Evolutionary conservation across 2,888 invertebrate species (phyloP).

Genomic region (Nomada fucata): DNA sequence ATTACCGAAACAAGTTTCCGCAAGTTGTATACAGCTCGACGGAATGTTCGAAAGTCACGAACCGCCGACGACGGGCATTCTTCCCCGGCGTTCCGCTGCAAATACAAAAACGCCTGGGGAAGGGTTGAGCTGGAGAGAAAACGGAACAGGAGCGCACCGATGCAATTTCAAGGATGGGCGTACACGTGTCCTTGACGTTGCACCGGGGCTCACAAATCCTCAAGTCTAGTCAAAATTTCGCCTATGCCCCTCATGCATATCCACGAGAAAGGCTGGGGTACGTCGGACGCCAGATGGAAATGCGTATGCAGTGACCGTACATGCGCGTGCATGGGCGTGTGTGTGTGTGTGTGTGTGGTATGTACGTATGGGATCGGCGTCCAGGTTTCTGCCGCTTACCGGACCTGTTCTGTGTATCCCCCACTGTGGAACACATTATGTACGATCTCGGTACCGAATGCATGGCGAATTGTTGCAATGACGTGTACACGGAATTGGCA

Average conservation of each 20-base stretch:
- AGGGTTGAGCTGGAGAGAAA: too few species aligned
- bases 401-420: constrained; percentile 35
- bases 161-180: constrained; percentile 21
- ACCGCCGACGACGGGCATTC: neutral
- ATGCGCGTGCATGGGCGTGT: neutral
- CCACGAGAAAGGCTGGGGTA: constrained; percentile 46
- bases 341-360: constrained; percentile 43
- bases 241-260: constrained; percentile 66
- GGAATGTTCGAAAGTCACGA: constrained; percentile 25
- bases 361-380: constrained; percentile 62
- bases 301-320: constrained; percentile 47
- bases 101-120: neutral
- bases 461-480: constrained; percentile 45
- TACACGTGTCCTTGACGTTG: constrained; percentile 44
- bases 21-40: neutral
- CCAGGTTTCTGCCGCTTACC: constrained; percentile 66
- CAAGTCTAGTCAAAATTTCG: constrained; percentile 64
- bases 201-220: constrained; percentile 26
- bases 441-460: constrained; percentile 44
- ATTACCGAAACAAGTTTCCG: constrained; percentile 10
- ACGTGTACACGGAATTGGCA: constrained; percentile 32
- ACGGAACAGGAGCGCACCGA: neutral
- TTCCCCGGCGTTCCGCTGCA: neutral
- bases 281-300: constrained; percentile 65
- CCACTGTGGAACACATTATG: constrained; percentile 59